These are phyloP conservation scores for Ctenopoma kingsleyae DNA, from an alignment of 2,797 vertebrate genomes.

Conservation along the genomic window DNA sequence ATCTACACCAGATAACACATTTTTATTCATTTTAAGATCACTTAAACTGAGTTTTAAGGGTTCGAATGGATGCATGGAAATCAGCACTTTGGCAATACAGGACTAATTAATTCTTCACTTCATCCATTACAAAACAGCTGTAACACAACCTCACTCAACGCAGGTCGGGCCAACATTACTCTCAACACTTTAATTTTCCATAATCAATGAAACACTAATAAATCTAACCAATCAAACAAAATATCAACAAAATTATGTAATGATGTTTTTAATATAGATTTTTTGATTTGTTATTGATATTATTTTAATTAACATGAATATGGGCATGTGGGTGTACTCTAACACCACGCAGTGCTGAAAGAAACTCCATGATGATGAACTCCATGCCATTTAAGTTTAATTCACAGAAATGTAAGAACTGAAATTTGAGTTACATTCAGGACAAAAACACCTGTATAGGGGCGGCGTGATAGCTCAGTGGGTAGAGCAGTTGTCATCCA, in stretches of 20 bases:
- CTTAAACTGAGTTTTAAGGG: neutral
- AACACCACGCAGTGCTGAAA: too few species aligned
- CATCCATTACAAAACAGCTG: conserved; percentile 10
- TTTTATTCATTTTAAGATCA: conserved; percentile 15
- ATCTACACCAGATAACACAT: conserved; percentile 20
- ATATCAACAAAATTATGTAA: conserved; percentile 6
- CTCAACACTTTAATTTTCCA: neutral
- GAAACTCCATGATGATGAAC: too few species aligned
- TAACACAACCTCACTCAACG: conserved; percentile 16
- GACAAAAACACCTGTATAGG: neutral
- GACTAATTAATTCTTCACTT: neutral
- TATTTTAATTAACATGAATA: neutral
- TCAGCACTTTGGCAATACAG: neutral
- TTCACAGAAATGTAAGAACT: neutral
- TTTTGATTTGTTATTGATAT: neutral
- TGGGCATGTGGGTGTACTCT: neutral
- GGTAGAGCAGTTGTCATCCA: too few species aligned
- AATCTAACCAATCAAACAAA: neutral
- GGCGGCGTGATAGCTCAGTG: too few species aligned
- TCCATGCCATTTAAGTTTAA: too few species aligned
- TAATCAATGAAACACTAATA: conserved; percentile 6
- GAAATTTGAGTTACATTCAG: neutral
- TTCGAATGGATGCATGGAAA: neutral
- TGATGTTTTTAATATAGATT: neutral
- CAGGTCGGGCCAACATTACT: conserved; percentile 8